Base-by-base conservation (phyloP, 2,113 vertebrate genomes). In the Anoplopoma fimbria region DNA sequence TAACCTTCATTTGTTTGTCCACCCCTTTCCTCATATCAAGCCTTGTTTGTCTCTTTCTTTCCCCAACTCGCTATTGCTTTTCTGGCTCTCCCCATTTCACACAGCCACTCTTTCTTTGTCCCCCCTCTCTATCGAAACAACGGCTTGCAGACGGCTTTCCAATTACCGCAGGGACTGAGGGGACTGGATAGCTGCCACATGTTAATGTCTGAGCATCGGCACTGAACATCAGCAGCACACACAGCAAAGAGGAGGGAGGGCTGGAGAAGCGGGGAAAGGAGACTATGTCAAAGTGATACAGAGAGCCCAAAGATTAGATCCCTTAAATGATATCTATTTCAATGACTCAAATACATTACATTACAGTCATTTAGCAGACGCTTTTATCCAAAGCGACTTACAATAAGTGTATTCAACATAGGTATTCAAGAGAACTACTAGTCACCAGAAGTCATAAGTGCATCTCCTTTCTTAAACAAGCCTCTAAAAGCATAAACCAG, bases 71-170 rank as follows among this genome's bases (percentile, higher is more conserved):
- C 75, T 73, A 71, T 83, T 86, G 82, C 82, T 75, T 84, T 77
- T 79, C 72, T 53, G 63, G 49, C 76, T 74, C 38, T 79, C 67
- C 65, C 60, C 73, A 62, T 53, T 51, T 63, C 65, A 73, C 34
- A 40, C 81, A 67, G 55, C 68, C 79, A 82, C 79, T 82, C 85
- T 69, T 72, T 78, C 70, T 83, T 42, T 53, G 72, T 67, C 71
- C 67, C 76, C 82, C 57, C 49, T 69, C 84, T 73, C 82, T 68
- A 79, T 84, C 49, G 63, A 90, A 92, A 93, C 93, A 93, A 86
- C 53, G 75, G 83, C 89, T 92, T 83, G 85, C 88, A 91, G 94
- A 95, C 81, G 93, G 92, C 92, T 95, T 96, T 95, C 93, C 94
- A 95, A 95, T 95, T 94, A 95, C 92, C 80, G 88, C 89, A 88